Evolutionary conservation across 2,113 vertebrate species (phyloP), one percentile per base, ranked within the genome.

Genomic region (Phyllostomus hastatus): DNA sequence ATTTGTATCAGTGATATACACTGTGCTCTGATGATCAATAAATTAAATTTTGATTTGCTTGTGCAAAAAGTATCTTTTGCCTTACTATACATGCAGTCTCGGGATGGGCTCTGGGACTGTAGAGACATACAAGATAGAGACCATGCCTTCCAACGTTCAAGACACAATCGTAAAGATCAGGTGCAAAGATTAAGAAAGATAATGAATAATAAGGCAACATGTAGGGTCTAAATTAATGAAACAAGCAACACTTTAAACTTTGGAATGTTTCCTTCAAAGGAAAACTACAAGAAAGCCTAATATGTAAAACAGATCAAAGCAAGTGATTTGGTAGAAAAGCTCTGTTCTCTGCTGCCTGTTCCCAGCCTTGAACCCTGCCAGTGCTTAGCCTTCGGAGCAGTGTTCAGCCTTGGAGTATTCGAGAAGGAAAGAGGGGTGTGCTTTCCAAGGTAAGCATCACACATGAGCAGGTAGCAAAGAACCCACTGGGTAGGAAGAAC

Each of bases 401-500:
- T 1, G 10, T 38, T 67, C 59, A 82, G 15, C 76, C 69, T 88
- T 66, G 79, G 35, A 88, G 31, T 22, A 28, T 16, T 50, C 10
- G 22, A 75, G 52, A 67, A 87, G 31, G 52, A 26, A 3, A 38
- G 52, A 50, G 2, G 15, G 64, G 14, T 87, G 26, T 69, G 69
- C 31, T 93, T 88, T 95, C 72, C 43, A 91, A 96, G 69, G 59
- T 64, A 35, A 82, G 73, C 28, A 38, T 48, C 64, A 85, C 81
- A n/a, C 7, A 38, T 35, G 10, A 80, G 19, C n/a, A 80, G 48
- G 48, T 46, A 93, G 22, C 6, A 52, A 84, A 52, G 41, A n/a
- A 41, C 41, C 22, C 1, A 61, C 31, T 33, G 64, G 38, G 61
- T 26, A 87, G 41, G 59, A 96, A 92, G 33, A 75, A 46, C 7